Conservation (phyloP, 2,797 vertebrate species). For the Rhynchotus rufescens region DNA sequence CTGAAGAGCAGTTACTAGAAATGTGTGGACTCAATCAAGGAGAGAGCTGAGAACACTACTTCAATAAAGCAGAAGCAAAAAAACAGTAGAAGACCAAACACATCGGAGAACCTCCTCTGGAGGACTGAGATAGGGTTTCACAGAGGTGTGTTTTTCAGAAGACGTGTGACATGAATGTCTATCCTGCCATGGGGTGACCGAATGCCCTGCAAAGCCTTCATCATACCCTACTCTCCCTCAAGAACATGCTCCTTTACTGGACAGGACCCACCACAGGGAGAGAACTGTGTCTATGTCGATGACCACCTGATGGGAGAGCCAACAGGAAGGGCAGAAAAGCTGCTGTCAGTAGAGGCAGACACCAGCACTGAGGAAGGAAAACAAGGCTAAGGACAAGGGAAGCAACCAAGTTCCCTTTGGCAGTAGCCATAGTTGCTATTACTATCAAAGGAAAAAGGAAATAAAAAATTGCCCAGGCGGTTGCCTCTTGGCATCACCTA, state of each 20-base stretch:
- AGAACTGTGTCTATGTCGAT: neutral
- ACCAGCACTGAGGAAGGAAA: neutral
- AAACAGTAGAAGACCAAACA: neutral
- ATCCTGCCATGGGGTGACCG: neutral
- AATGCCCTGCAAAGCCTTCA: neutral
- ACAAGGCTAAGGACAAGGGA: neutral
- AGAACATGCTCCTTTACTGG: neutral
- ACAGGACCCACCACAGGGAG: neutral
- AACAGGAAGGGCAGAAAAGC: neutral
- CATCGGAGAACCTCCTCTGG: neutral
- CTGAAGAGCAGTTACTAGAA: constrained; percentile 13
- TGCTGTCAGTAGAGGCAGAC: neutral
- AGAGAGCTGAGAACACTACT: neutral
- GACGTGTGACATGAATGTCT: neutral
- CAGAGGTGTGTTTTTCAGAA: neutral
- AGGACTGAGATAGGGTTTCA: neutral
- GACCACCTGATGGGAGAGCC: neutral
- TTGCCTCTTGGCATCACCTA: neutral
- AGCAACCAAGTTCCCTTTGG: neutral
- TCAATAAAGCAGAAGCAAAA: constrained; percentile 37
- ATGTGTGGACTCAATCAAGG: neutral
- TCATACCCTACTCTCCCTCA: neutral
- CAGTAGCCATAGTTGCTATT: neutral
- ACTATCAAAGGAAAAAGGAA: neutral
- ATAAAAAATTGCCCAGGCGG: neutral